phyloP scores from a whole-genome alignment of 2,888 invertebrate genomes.

The Parelbella ahira region DNA sequence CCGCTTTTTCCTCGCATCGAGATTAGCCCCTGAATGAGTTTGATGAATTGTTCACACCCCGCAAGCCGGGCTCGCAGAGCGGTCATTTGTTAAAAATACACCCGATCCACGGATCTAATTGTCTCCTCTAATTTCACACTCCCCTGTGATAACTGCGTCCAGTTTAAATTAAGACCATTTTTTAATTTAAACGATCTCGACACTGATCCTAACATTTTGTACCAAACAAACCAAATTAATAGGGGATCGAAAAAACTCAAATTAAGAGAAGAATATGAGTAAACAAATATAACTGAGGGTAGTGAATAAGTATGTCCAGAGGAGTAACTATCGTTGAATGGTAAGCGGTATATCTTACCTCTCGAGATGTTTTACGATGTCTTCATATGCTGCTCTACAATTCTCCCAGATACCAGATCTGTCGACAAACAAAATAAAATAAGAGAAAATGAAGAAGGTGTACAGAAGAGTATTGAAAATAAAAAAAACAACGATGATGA shows the following conservation, averaged over 20 bases:
- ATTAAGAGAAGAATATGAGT: slow-evolving; percentile 1
- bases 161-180: slow-evolving; percentile 52
- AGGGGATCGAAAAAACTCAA: slow-evolving; percentile 6
- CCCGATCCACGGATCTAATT: slow-evolving; percentile 79
- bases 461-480: slow-evolving; percentile 41
- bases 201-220: slow-evolving; percentile 8
- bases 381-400: slow-evolving; percentile 96
- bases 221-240: background rate
- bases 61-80: slow-evolving; percentile 50
- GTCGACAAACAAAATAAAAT: slow-evolving; percentile 75
- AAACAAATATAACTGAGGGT: too few species aligned
- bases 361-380: slow-evolving; percentile 96
- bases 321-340: slow-evolving; percentile 17
- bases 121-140: slow-evolving; percentile 80
- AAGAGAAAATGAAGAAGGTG: slow-evolving; percentile 56
- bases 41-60: slow-evolving; percentile 75
- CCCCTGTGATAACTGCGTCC: slow-evolving; percentile 68
- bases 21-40: slow-evolving; percentile 80
- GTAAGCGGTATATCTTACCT: slow-evolving; percentile 83
- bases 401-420: slow-evolving; percentile 96
- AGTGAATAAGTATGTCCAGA: too few species aligned
- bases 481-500: slow-evolving; percentile 38
- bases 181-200: slow-evolving; percentile 23
- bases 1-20: slow-evolving; percentile 79
- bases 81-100: slow-evolving; percentile 81